A percentile compares a stretch with the other conserved stretches of the same genome.
phyloP scores from a whole-genome alignment of 2,888 invertebrate species.

The Drosophila sordidapex region DNA sequence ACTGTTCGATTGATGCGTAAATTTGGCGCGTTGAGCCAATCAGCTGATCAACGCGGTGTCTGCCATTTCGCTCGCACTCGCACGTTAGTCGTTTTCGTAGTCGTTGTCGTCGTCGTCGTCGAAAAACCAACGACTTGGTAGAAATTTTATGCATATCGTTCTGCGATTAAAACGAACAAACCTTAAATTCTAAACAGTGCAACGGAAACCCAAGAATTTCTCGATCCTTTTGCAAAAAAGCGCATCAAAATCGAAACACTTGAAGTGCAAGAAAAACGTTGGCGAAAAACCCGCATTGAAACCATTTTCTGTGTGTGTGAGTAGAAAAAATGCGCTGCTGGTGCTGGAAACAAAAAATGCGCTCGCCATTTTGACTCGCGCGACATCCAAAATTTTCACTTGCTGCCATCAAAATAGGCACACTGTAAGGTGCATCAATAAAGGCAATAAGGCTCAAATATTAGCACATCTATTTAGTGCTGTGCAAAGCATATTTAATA shows the following conservation, averaged over 20 bases:
- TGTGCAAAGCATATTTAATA: slow-evolving; percentile 47
- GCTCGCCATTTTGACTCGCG: slow-evolving; percentile 83
- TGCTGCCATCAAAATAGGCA: slow-evolving; percentile 42
- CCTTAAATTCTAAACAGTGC: slow-evolving; percentile 44
- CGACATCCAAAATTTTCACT: slow-evolving; percentile 68
- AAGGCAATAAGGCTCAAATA: slow-evolving; percentile 25
- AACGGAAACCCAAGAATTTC: slow-evolving; percentile 64
- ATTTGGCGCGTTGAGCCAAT: slow-evolving; percentile 77
- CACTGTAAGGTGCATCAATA: slow-evolving; percentile 22
- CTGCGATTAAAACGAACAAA: slow-evolving; percentile 49
- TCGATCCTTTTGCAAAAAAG: slow-evolving; percentile 73
- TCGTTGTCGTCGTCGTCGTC: slow-evolving; percentile 72
- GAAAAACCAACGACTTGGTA: slow-evolving; percentile 71
- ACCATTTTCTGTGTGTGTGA: slow-evolving; percentile 68
- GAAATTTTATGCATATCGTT: slow-evolving; percentile 69
- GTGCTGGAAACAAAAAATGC: slow-evolving; percentile 81
- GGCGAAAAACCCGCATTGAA: slow-evolving; percentile 73
- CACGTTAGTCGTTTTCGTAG: slow-evolving; percentile 68
- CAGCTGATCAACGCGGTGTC: slow-evolving; percentile 72
- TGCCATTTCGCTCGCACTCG: slow-evolving; percentile 75
- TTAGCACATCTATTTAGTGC: slow-evolving; percentile 20
- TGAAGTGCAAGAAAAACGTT: slow-evolving; percentile 68
- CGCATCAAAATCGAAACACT: slow-evolving; percentile 70
- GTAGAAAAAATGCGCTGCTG: slow-evolving; percentile 76
- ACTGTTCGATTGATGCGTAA: slow-evolving; percentile 76